phyloP scores from a whole-genome alignment of 2,113 vertebrate species.

The Maccullochella peelii region DNA sequence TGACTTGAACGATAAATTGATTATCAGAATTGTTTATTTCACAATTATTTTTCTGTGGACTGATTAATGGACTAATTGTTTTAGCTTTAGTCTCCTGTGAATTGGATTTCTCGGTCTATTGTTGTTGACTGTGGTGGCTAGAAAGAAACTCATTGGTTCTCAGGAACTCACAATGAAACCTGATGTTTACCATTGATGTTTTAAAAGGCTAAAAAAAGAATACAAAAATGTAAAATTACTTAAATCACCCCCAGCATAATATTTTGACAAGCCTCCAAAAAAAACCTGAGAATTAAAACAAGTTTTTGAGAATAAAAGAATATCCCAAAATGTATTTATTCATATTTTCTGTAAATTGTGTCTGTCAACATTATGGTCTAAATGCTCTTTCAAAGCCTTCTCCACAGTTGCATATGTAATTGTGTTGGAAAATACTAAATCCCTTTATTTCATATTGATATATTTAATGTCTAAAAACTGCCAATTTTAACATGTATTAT shows the following conservation, averaged over 20 bases:
- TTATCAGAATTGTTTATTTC: too few species aligned
- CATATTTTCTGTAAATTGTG: too few species aligned
- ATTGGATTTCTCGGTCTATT: background rate
- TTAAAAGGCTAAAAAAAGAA: background rate
- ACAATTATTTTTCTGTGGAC: background rate
- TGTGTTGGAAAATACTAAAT: background rate
- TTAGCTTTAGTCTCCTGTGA: background rate
- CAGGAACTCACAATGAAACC: too few species aligned
- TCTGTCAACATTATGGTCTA: too few species aligned
- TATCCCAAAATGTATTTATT: background rate
- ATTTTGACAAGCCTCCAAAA: background rate
- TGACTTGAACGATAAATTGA: too few species aligned
- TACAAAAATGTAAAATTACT: background rate
- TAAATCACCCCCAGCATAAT: background rate
- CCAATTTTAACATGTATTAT: background rate
- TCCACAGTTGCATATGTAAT: background rate
- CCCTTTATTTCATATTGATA: background rate
- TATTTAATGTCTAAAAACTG: background rate
- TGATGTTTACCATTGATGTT: too few species aligned
- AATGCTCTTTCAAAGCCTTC: background rate
- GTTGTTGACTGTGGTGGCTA: background rate
- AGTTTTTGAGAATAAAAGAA: background rate
- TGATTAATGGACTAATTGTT: background rate
- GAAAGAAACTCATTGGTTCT: background rate
- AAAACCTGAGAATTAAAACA: background rate